A percentile compares a stretch with the other conserved stretches of the same genome.
These are phyloP conservation scores for Colletes gigas DNA, from an alignment of 1,140 invertebrate genomes.

Conservation along the genomic window DNA sequence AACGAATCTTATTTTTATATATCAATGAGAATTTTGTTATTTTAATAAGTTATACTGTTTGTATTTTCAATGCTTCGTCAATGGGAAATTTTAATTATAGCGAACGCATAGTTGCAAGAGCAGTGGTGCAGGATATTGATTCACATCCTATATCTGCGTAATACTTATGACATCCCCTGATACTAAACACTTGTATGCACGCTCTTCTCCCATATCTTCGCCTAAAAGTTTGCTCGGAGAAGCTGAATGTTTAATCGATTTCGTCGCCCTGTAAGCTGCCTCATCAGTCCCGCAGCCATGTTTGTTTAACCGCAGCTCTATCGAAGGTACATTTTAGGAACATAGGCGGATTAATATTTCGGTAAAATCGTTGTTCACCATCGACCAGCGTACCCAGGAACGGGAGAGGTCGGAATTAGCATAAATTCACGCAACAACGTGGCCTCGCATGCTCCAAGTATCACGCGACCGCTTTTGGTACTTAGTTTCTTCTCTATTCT, in stretches of 20 bases:
- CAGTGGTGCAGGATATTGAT: neutral
- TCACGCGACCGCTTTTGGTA: constrained; percentile 5
- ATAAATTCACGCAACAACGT: constrained; percentile 30
- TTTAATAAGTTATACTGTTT: too few relatives aligned
- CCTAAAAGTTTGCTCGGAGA: neutral
- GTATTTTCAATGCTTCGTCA: too few relatives aligned
- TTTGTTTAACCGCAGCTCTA: neutral
- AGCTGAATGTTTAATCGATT: constrained; percentile 33
- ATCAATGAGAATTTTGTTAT: too few relatives aligned
- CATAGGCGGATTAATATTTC: constrained; percentile 20
- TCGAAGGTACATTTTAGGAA: neutral
- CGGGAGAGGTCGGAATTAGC: constrained; percentile 9
- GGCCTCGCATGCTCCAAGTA: neutral
- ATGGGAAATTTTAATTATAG: too few relatives aligned
- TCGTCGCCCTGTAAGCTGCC: neutral
- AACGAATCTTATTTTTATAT: too few relatives aligned
- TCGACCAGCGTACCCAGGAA: neutral
- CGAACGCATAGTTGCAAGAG: too few relatives aligned
- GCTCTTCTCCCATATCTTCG: neutral
- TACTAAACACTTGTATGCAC: neutral
- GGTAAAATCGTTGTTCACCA: constrained; percentile 23
- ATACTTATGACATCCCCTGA: neutral
- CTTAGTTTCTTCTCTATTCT: neutral
- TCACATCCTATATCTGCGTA: neutral
- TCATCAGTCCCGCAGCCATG: constrained; percentile 16